Base-by-base conservation (phyloP, 1,140 invertebrate genomes). In the Myzus persicae region DNA sequence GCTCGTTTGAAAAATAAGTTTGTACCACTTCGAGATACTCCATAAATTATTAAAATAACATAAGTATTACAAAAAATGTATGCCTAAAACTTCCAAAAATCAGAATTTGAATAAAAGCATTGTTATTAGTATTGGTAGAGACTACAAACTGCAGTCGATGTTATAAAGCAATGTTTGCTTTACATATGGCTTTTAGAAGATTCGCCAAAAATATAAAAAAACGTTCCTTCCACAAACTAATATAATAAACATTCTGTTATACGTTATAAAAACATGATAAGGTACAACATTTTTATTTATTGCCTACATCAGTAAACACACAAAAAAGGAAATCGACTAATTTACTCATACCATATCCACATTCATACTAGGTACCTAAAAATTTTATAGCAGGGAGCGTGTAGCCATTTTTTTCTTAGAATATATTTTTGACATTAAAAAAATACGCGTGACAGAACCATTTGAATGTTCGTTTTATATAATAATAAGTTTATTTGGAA, bases 251-350 rank as follows among this genome's bases (percentile, higher is more conserved):
- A 76, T 76, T 18, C 8, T 76, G 11, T n/a, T 76, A n/a, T 76
- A n/a, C n/a, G 31, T 76, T 76, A 76, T 76, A 76, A n/a, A n/a
- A 76, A 76, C n/a, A 76, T 76, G 59, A 76, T 76, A 76, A 76
- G 31, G n/a, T 67, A 76, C 59, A 76, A n/a, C 59, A 76, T 76
- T 76, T 76, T n/a, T 76, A n/a, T 76, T 76, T 76, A 76, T 76
- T 18, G n/a, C 31, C n/a, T 76, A 76, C 59, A 76, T 76, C 59
- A 76, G 31, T 67, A 31, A 31, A 44, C 9, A n/a, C 31, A 14
- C 31, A 24, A 18, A 76, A 76, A 76, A 76, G 59, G 5, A 76
- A 76, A 76, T 76, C n/a, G 59, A n/a, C 31, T 76, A 76, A 76
- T 76, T 76, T 76, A n/a, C 14, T 14, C 6, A n/a, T 31, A 31